Conservation (phyloP, 2,797 vertebrate genomes). For the Schizothorax lantsangensis region DNA sequence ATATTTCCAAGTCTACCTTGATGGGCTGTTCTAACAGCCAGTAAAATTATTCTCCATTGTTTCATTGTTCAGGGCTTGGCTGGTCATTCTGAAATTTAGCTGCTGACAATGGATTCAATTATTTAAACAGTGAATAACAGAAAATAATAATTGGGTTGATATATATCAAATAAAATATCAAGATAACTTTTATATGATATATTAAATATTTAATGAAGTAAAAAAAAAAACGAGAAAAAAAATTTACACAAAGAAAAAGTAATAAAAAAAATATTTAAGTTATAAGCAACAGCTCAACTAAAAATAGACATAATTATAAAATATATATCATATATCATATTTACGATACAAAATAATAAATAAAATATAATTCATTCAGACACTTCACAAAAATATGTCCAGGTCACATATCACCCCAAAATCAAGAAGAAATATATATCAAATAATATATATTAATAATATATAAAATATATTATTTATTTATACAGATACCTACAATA, state of each 20-base stretch:
- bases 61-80: slow-evolving; percentile 17
- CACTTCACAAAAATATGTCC: not conserved
- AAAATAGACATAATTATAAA: not conserved
- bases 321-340: not conserved
- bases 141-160: not conserved
- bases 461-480: not conserved
- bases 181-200: not conserved
- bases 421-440: not conserved
- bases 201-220: not conserved
- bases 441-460: not conserved
- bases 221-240: not conserved
- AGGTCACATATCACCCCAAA: not conserved
- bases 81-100: not conserved
- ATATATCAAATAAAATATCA: not conserved
- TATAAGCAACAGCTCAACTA: not conserved
- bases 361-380: too few species aligned
- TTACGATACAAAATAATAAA: not conserved
- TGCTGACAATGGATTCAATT: not conserved
- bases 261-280: not conserved
- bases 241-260: not conserved
- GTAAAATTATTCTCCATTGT: slow-evolving; percentile 49
- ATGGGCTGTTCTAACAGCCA: slow-evolving; percentile 50
- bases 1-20: slow-evolving; percentile 53
- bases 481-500: too few species aligned
- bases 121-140: not conserved